These are phyloP conservation scores for Acholoe squamosa DNA, from an alignment of 2,888 invertebrate species.

Conservation along the genomic window DNA sequence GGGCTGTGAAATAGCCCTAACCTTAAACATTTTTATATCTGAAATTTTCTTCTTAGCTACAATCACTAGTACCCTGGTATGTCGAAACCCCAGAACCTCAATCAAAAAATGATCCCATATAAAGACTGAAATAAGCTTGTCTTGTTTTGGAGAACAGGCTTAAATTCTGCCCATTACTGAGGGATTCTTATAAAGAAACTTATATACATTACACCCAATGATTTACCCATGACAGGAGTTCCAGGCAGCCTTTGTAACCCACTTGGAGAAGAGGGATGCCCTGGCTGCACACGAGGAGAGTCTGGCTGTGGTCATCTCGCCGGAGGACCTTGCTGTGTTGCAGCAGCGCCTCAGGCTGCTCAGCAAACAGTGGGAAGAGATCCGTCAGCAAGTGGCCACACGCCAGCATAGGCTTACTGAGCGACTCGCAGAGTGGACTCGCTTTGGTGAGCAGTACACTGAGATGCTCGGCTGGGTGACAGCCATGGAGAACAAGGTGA, in stretches of 20 bases:
- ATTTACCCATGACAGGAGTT: slow-evolving; percentile 75
- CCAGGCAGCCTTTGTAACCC: slow-evolving; percentile 74
- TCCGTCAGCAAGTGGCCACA: slow-evolving; percentile 74
- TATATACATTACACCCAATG: background rate
- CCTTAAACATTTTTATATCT: too few relatives aligned
- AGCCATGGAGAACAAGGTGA: slow-evolving; percentile 77
- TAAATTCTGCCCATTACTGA: too few relatives aligned
- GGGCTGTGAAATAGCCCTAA: too few relatives aligned
- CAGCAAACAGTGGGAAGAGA: slow-evolving; percentile 82
- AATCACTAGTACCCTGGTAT: too few relatives aligned
- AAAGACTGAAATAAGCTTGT: too few relatives aligned
- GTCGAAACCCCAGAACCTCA: too few relatives aligned
- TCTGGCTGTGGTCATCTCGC: slow-evolving; percentile 74
- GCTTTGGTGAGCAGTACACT: slow-evolving; percentile 74
- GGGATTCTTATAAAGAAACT: too few relatives aligned
- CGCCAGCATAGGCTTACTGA: slow-evolving; percentile 67
- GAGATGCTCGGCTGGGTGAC: slow-evolving; percentile 78
- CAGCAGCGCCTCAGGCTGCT: slow-evolving; percentile 80
- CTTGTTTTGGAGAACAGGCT: too few relatives aligned
- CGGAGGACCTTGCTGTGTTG: slow-evolving; percentile 80
- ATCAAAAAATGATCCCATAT: too few relatives aligned
- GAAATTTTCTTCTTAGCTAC: too few relatives aligned
- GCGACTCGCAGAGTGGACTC: slow-evolving; percentile 76
- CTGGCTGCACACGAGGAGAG: slow-evolving; percentile 75
- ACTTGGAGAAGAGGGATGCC: slow-evolving; percentile 75